Evolutionary conservation across 2,113 vertebrate species (phyloP).

Genomic region (Noctilio leporinus): DNA sequence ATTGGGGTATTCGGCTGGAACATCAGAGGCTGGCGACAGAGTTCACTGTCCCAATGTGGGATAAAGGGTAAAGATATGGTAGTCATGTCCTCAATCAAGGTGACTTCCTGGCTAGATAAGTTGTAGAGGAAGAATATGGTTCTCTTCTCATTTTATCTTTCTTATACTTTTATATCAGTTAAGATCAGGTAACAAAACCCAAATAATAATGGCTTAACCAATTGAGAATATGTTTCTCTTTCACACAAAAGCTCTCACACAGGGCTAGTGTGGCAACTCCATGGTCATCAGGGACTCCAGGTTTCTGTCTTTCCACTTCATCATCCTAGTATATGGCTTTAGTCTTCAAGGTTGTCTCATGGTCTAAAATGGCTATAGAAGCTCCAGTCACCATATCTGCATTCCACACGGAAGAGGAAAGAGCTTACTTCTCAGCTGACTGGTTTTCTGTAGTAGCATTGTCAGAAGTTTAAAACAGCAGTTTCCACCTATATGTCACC

Average conservation of each 20-base stretch:
- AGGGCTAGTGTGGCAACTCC: neutral
- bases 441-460: neutral
- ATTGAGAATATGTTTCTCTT: neutral
- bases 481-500: neutral
- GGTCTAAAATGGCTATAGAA: neutral
- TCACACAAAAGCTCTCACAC: neutral
- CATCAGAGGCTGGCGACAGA: neutral
- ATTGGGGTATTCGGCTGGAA: neutral
- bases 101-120: neutral
- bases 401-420: neutral
- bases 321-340: neutral
- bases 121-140: neutral
- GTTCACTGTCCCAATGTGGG: neutral
- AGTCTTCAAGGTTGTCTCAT: neutral
- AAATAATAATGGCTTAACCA: neutral
- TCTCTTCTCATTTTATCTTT: neutral
- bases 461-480: neutral
- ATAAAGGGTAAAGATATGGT: neutral
- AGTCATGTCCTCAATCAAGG: neutral
- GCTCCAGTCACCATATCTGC: neutral
- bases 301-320: neutral
- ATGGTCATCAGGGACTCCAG: neutral
- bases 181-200: neutral
- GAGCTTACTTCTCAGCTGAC: neutral
- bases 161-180: neutral